Conservation (phyloP, 35 echinoderm and acorn worm genomes). For the Chiridota heheva region DNA sequence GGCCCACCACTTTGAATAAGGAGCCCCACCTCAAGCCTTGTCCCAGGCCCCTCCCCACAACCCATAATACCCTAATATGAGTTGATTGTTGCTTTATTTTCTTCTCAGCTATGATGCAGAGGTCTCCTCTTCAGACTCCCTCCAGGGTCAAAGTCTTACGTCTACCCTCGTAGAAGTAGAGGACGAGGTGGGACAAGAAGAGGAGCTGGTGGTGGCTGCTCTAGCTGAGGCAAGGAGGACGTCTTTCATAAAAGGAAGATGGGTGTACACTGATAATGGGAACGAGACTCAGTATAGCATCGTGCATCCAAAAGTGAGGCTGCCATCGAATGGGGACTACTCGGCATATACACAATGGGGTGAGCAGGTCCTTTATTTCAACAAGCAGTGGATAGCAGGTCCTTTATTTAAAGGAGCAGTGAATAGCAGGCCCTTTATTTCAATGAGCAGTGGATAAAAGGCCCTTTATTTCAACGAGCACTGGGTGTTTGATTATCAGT, state of each 20-base stretch:
- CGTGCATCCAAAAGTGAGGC: conserved; percentile 59
- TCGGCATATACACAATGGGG: conserved; percentile 85
- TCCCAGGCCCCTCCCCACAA: not conserved
- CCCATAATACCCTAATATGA: not conserved
- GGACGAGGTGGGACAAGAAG: conserved; percentile 15
- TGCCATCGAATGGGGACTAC: conserved; percentile 94
- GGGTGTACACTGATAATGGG: conserved; percentile 86
- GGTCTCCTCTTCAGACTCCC: not conserved
- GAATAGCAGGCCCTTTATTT: not conserved
- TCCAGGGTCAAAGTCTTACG: conserved; percentile 11
- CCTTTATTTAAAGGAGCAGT: not conserved
- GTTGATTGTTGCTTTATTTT: not conserved
- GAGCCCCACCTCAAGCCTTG: not conserved
- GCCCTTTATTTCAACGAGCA: not conserved
- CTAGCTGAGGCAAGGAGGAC: conserved; percentile 81
- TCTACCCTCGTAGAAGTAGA: not conserved
- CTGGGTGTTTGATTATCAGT: not conserved
- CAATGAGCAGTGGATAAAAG: not conserved
- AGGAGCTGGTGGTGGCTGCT: conserved; percentile 52
- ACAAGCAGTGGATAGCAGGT: not conserved
- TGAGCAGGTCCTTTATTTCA: conserved; percentile 42
- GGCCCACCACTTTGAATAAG: no score
- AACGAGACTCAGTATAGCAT: conserved; percentile 87
- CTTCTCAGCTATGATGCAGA: conserved; percentile 20
- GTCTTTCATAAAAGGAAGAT: conserved; percentile 73